Base-by-base conservation (phyloP, 2,888 invertebrate genomes). In the Chloromyia formosa region DNA sequence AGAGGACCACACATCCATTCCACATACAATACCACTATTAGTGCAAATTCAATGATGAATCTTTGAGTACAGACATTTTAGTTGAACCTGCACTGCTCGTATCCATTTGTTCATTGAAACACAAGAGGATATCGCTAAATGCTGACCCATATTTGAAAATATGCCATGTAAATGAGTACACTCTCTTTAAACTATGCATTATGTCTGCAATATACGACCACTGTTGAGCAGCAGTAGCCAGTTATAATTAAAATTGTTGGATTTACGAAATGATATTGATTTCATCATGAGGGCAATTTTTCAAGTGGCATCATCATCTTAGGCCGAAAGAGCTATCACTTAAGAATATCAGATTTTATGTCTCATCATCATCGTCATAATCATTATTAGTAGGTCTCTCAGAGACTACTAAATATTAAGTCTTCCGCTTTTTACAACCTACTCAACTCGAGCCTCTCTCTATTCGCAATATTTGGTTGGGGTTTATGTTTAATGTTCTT, bases 281-380 rank as follows among this genome's bases (percentile, higher is more conserved):
- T 16, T 40, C 20, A 9, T 35, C 12, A 40, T 42, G 58, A 40
- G 14, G 42, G 40, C 10, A 16, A 56, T 40, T 12, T 12, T 23
- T 71, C 71, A 71, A 71, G 71, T 71, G 71, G 71, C 14, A 35
- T 58, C 71, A 71, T 35, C 71, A 71, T 71, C 58, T 56, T 56
- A 10, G 40, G 42, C 12, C 35, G 12, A 20, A 71, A 71, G 58
- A 58, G 58, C 58, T 40, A 56, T 71, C 68, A 69, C 71, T 71
- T 71, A 71, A 71, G 58, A 10, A 42, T 42, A 71, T 71, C 71
- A 71, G 71, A 58, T 71, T 71, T 71, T 71, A 71, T 71, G 58
- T 71, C 58, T 58, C 71, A 40, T 71, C 56, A 71, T 71, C 58
- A 58, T 71, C 71, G 35, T 49, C 5, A 20, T 71, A 42, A 71